Evolutionary conservation across 2,113 vertebrate genomes (phyloP), one percentile per base, ranked within the genome.

Genomic region (Tichodroma muraria): DNA sequence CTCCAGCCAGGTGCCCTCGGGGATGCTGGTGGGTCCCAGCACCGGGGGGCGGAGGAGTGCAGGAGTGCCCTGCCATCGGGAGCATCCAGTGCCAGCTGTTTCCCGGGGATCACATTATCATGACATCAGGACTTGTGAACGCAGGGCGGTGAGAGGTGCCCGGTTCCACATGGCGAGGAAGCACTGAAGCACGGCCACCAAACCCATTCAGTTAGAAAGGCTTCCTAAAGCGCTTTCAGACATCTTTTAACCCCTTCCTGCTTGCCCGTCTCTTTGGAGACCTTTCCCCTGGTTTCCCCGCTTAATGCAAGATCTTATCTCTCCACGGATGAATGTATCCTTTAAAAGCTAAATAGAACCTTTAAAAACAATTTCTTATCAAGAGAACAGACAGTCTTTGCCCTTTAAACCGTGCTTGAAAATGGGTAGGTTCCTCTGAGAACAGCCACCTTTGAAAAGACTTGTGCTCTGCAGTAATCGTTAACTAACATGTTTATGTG

Each of bases 221-320:
- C 88, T 96, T 97, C 96, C 96, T 75, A 95, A 80, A 94, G 78
- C 35, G 61, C 79, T 94, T 77, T 65, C 91, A 81, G 85, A 15
- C 63, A 59, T 50, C 47, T 85, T 72, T 95, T 96, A 96, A 96
- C 92, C 76, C 92, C 71, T 91, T 95, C 91, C 80, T 87, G 79
- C 86, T 35, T 9, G 18, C 24, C 72, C 3, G 2, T 13, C 65
- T 59, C 68, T 70, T 65, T 27, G 33, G 44, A 83, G 75, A 27
- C 28, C 20, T 78, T 66, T 59, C 59, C 25, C 30, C 21, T 1
- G 8, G 4, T 76, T 88, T 60, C 40, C 49, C 37, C 81, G 6
- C 69, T 89, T 64, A 44, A 16, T 20, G 50, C 20, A 13, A 70
- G 80, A 78, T 73, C 44, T 81, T 87, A 42, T 37, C 53, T 6